These are phyloP conservation scores for Tympanoctomys barrerae DNA, from an alignment of 2,797 vertebrate genomes.

Conservation along the genomic window DNA sequence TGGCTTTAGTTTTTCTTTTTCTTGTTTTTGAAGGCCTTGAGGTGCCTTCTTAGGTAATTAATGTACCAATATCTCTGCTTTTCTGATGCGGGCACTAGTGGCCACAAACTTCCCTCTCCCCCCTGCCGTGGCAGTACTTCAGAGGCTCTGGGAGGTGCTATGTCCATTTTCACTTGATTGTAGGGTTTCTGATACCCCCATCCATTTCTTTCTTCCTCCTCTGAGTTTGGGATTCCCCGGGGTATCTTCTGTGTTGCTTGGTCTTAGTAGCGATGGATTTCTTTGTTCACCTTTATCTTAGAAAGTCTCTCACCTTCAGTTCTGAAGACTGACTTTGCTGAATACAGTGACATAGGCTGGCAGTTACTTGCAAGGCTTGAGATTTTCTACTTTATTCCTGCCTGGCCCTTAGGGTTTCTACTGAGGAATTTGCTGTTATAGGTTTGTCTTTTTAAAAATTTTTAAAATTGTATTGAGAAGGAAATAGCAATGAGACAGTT, in stretches of 20 bases:
- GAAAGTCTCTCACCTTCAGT: not conserved
- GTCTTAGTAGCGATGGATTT: not conserved
- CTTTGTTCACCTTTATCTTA: not conserved
- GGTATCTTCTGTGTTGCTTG: not conserved
- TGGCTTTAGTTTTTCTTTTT: not conserved
- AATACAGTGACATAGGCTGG: not conserved
- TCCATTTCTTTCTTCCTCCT: not conserved
- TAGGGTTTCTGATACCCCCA: not conserved
- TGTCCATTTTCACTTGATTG: not conserved
- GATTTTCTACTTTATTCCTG: not conserved
- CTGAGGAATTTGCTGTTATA: not conserved
- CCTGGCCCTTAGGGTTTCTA: not conserved
- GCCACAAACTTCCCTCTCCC: not conserved
- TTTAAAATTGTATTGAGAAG: not conserved
- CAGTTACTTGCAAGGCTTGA: not conserved
- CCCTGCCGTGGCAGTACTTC: not conserved
- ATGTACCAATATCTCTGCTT: not conserved
- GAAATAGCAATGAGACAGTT: no score
- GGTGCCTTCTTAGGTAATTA: not conserved
- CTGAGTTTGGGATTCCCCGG: not conserved
- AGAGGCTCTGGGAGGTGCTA: not conserved
- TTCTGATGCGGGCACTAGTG: not conserved
- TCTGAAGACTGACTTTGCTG: not conserved
- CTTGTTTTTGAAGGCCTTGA: not conserved
- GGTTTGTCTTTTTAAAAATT: not conserved